Base-by-base conservation (phyloP, 2,113 vertebrate species). In the Ramphastos sulfuratus region DNA sequence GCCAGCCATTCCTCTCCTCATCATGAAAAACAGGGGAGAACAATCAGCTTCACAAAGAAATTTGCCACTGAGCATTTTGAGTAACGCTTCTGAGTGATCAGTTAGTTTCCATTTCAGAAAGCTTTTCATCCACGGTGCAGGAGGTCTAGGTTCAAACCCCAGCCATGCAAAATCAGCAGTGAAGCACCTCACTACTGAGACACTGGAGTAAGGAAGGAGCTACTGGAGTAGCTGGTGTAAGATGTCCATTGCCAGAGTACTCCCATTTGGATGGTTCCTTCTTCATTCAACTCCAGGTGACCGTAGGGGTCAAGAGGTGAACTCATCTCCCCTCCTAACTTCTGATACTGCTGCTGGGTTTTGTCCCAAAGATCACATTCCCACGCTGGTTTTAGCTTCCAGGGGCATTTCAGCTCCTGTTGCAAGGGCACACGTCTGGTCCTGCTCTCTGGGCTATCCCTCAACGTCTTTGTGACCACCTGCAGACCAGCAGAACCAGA, bases 21-120 rank as follows among this genome's bases (percentile, higher is more conserved):
- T 94, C 87, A 81, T 94, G 94, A 95, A 88, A 94, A 96, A 91
- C 65, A 92, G 76, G 82, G 33, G 67, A 87, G 94, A 90, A 94
- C 89, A 94, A 93, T 96, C 80, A 92, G 58, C 82, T 86, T 87
- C 92, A 92, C 54, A 92, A 63, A 72, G 82, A 58, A 90, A 93
- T 86, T 91, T 91, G 85, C 87, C 91, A 88, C 65, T 46, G 93
- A 88, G 90, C 69, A 74, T 87, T 94, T 91, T 61, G 64, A 94
- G 90, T 78, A 69, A 75, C 31, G 61, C 85, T 75, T 78, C 85
- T 39, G 12, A 88, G 88, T 39, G 85, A 93, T 95, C 88, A 81
- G 42, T 35, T 35, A 54, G 76, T 95, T 96, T 94, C 93, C 82
- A 78, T 31, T 58, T 74, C 69, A 88, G 72, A 66, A 91, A 87